These are phyloP conservation scores for Ibycter americanus DNA, from an alignment of 2,797 vertebrate species.

Conservation along the genomic window DNA sequence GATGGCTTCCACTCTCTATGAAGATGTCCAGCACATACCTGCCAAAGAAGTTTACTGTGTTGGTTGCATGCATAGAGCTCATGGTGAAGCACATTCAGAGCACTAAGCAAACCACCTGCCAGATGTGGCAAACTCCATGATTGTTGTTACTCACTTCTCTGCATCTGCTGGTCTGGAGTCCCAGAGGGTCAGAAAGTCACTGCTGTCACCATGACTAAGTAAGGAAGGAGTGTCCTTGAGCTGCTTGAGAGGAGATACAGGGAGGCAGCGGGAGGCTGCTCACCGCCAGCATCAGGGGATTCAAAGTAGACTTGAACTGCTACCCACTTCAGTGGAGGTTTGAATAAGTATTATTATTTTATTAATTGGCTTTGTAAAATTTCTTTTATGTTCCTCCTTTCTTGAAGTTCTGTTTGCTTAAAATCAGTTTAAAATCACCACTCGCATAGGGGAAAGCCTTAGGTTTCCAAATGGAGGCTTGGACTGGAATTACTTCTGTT, in stretches of 20 bases:
- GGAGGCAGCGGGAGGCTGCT: not conserved
- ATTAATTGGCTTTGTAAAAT: not conserved
- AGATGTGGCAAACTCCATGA: not conserved
- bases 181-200: not conserved
- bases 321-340: not conserved
- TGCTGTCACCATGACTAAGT: not conserved
- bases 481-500: not conserved
- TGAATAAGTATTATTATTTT: not conserved
- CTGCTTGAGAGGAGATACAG: not conserved
- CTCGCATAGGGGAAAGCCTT: not conserved
- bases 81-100: fast-evolving
- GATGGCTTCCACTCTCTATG: not conserved
- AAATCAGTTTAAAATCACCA: not conserved
- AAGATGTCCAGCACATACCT: not conserved
- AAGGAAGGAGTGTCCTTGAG: not conserved
- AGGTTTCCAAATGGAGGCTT: not conserved
- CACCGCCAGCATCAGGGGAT: not conserved
- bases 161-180: not conserved
- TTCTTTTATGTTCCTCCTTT: not conserved
- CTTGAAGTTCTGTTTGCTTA: not conserved
- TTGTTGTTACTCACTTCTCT: not conserved
- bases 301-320: not conserved
- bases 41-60: not conserved
- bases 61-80: not conserved
- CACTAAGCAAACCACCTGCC: not conserved